Evolutionary conservation across 2,888 invertebrate species (phyloP), one percentile per base, ranked within the genome.

Genomic region (Sphaerophoria taeniata): DNA sequence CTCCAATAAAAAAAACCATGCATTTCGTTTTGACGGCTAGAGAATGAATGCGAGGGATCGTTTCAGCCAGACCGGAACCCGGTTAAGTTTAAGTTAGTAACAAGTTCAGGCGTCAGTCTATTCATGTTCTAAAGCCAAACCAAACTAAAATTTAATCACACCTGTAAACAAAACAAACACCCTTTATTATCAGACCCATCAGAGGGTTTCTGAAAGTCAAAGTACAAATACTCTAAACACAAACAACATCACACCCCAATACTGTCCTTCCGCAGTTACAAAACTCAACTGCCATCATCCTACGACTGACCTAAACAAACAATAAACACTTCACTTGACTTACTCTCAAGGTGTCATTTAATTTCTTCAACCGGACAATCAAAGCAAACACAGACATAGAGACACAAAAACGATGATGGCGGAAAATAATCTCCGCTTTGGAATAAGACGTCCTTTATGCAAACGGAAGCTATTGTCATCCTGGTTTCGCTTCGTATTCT

Each of bases 291-390:
- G 39, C 60, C 60, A 39, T 43, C 14, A 73, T 67, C 36, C 39
- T 12, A 39, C 60, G 60, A 60, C 39, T 75, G 75, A 77, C 85
- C 80, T 85, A 81, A 85, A 85, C 85, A 63, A 81, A 85, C 85
- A 85, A 81, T 80, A 81, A 81, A 81, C 80, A 85, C 77, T 85
- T 81, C 85, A 85, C 85, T 85, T 85, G 80, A 80, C 85, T 81
- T 85, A 76, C 81, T 81, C 85, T 81, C 58, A 70, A 85, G 85
- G 85, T 81, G 85, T 81, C 85, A 85, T 85, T 49, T 65, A 81
- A 81, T 85, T 49, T 49, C 81, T 55, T 73, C 31, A 70, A 69
- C 67, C 70, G 76, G 76, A 77, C 69, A 51, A 53, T 61, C 67
- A 69, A 69, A 71, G 45, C 51, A 36, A 55, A 61, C 67, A 53